phyloP scores from a whole-genome alignment of 2,888 invertebrate genomes.

The Pterostichus madidus region DNA sequence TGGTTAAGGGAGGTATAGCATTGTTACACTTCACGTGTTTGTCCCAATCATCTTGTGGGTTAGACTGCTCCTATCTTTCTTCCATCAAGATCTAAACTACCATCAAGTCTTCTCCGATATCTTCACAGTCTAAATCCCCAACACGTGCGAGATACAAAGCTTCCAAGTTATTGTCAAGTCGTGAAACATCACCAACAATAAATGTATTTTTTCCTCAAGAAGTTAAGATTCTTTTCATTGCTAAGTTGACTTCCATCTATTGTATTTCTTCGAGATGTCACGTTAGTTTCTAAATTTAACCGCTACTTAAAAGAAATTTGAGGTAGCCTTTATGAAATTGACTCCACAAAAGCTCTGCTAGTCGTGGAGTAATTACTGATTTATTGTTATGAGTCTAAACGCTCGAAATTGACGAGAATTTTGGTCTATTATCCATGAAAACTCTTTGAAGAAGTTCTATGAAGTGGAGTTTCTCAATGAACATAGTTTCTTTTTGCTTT shows the following conservation, averaged over 20 bases:
- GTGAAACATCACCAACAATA: slow-evolving; percentile 54
- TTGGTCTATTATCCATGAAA: slow-evolving; percentile 60
- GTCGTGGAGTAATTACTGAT: slow-evolving; percentile 67
- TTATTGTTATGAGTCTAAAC: slow-evolving; percentile 64
- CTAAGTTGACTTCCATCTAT: slow-evolving; percentile 61
- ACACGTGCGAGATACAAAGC: slow-evolving; percentile 61
- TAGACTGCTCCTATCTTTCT: slow-evolving; percentile 7
- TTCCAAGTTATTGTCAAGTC: slow-evolving; percentile 48
- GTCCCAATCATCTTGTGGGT: slow-evolving; percentile 24
- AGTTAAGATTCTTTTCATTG: slow-evolving; percentile 64
- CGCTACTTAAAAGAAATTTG: slow-evolving; percentile 65
- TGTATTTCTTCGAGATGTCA: slow-evolving; percentile 59
- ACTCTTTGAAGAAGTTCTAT: slow-evolving; percentile 58
- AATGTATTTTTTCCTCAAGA: slow-evolving; percentile 62
- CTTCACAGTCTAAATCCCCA: slow-evolving; percentile 50
- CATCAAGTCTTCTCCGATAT: not conserved
- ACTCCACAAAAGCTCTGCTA: slow-evolving; percentile 41
- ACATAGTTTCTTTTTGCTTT: slow-evolving; percentile 52
- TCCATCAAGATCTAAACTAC: too few relatives aligned
- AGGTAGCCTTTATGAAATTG: slow-evolving; percentile 29
- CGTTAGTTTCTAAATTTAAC: slow-evolving; percentile 63
- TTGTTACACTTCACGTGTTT: slow-evolving; percentile 38
- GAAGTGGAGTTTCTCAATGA: slow-evolving; percentile 54
- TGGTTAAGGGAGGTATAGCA: slow-evolving; percentile 59
- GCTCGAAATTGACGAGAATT: slow-evolving; percentile 53